These are phyloP conservation scores for Neotragus moschatus DNA, from an alignment of 2,113 vertebrate genomes.

Conservation along the genomic window DNA sequence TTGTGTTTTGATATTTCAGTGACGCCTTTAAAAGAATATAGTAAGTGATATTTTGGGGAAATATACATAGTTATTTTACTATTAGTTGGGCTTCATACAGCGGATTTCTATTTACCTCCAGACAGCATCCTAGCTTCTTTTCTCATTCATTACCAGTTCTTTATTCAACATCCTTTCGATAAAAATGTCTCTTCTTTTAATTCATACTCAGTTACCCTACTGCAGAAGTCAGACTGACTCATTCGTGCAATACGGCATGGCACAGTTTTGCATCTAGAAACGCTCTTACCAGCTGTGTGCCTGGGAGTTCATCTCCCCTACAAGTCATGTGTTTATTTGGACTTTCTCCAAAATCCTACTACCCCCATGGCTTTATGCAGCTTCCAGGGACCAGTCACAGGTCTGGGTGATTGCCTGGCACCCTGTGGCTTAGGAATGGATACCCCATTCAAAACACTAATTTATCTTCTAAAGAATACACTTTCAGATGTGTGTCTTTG, in stretches of 20 bases:
- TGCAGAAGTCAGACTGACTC: neutral
- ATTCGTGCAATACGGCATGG: neutral
- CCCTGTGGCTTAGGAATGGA: neutral
- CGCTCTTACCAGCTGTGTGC: neutral
- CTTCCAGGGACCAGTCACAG: fast-evolving
- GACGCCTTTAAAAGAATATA: neutral
- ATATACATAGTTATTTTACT: neutral
- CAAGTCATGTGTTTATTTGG: neutral
- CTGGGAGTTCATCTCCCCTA: neutral
- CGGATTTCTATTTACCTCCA: neutral
- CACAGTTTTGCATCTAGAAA: neutral
- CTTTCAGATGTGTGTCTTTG: neutral
- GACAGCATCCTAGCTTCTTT: neutral
- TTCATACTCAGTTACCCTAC: neutral
- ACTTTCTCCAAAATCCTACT: neutral
- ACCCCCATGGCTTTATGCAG: neutral
- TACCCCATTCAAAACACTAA: neutral
- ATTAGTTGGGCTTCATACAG: neutral
- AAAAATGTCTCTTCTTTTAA: neutral
- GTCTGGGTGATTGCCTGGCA: neutral
- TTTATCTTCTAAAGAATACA: neutral
- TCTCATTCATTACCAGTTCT: neutral
- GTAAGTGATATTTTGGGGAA: neutral
- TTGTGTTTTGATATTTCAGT: slow-evolving; percentile 56
- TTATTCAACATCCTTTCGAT: neutral